Evolutionary conservation across 2,888 invertebrate species (phyloP).

Genomic region (Thereva unica): DNA sequence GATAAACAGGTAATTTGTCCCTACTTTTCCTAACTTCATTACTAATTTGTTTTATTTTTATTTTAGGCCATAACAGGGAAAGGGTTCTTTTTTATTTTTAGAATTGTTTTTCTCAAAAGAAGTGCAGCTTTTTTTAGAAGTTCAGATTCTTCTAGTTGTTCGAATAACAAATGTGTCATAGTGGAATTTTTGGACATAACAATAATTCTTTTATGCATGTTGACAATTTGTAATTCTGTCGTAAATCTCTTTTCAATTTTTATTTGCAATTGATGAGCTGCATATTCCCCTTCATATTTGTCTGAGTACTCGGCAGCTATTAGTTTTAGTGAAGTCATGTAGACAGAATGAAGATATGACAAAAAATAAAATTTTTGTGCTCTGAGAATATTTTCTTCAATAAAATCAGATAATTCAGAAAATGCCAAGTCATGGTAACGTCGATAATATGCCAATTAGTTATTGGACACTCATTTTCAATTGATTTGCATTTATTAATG

Average conservation of each 20-base stretch:
- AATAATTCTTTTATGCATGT: conserved; percentile 8
- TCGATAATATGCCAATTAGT: conserved; percentile 10
- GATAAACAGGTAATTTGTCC: too few species aligned
- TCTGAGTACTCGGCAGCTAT: conserved; percentile 1
- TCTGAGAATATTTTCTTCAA: too few species aligned
- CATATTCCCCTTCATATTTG: not conserved
- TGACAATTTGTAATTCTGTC: conserved; percentile 1
- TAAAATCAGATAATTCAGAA: too few species aligned
- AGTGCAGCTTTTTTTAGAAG: conserved; percentile 9
- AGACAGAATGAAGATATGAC: too few species aligned
- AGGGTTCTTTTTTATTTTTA: conserved; percentile 11
- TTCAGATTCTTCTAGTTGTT: conserved; percentile 16
- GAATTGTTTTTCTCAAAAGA: conserved; percentile 5
- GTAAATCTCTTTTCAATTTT: conserved; percentile 10
- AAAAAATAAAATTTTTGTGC: too few species aligned
- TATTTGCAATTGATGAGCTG: conserved; percentile 2
- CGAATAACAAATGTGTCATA: not conserved
- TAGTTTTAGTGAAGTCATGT: not conserved
- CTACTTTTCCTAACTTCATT: too few species aligned
- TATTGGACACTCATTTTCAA: conserved; percentile 6
- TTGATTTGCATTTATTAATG: conserved; percentile 2
- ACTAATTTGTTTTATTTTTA: too few species aligned
- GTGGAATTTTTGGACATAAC: conserved; percentile 6
- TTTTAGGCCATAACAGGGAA: too few species aligned
- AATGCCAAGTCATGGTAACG: too few species aligned